Percentiles rank a stretch among this genome's conserved stretches.
Evolutionary conservation across 2,113 vertebrate genomes (phyloP).

Genomic region (Eubucco bourcierii): DNA sequence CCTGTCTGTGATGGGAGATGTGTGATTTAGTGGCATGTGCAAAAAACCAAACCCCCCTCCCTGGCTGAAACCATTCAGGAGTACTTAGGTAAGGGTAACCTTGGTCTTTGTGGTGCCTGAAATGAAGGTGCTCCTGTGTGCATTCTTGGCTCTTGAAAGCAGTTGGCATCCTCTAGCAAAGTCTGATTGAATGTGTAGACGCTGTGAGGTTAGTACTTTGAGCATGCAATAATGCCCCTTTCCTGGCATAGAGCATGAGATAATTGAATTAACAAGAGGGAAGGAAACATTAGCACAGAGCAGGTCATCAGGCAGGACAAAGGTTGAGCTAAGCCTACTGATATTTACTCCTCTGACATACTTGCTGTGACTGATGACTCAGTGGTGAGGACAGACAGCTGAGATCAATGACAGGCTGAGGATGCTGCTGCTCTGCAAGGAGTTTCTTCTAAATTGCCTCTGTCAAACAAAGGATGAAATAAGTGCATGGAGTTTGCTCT

Average conservation of each 20-base stretch:
- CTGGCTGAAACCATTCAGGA: background rate
- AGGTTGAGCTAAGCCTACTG: background rate
- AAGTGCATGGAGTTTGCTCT: background rate
- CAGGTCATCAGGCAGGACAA: rapidly evolving
- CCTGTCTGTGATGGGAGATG: background rate
- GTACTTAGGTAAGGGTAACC: background rate
- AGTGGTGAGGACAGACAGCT: background rate
- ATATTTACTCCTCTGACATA: background rate
- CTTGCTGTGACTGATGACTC: background rate
- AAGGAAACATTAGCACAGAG: background rate
- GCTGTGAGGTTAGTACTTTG: background rate
- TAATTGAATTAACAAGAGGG: background rate
- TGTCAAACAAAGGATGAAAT: constrained; percentile 25
- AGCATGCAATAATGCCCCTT: background rate
- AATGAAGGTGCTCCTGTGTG: background rate
- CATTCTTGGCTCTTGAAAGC: background rate
- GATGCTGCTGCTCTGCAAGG: background rate
- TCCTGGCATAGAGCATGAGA: background rate
- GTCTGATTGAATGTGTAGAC: background rate
- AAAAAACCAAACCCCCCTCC: background rate
- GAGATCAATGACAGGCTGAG: background rate
- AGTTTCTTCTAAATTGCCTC: background rate
- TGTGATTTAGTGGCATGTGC: background rate
- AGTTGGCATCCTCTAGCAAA: background rate
- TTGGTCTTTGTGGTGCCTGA: background rate